Percentiles rank a stretch among this genome's conserved stretches.
Conservation (phyloP, 2,888 invertebrate genomes). For the Dichetophora obliterata region DNA sequence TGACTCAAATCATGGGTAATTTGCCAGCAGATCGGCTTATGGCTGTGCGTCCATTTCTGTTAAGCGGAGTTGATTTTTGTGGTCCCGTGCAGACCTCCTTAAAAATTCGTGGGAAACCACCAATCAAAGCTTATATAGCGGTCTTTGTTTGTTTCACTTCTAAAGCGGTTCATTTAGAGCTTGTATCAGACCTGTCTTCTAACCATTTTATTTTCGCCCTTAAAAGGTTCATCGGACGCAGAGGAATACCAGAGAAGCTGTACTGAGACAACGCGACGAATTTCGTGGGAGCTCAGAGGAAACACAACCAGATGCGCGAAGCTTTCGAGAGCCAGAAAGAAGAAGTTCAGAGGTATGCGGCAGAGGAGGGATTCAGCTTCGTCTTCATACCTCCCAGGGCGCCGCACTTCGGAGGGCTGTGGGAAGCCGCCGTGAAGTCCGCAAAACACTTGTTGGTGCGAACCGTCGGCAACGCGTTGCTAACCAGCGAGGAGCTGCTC, state of each 20-base stretch:
- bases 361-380: too few species aligned
- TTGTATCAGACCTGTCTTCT: too few species aligned
- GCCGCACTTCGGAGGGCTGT: too few species aligned
- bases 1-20: too few species aligned
- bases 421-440: neutral
- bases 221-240: too few species aligned
- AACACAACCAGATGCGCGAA: conserved; percentile 5
- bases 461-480: neutral
- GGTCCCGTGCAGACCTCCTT: too few species aligned
- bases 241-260: conserved; percentile 14
- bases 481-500: neutral
- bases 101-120: neutral
- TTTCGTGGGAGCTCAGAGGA: conserved; percentile 11
- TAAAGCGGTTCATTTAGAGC: neutral
- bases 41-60: too few species aligned
- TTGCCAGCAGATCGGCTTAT: too few species aligned
- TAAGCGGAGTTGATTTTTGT: too few species aligned
- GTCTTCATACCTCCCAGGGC: too few species aligned
- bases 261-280: conserved; percentile 21
- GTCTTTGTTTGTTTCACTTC: neutral
- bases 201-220: too few species aligned
- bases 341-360: too few species aligned
- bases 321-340: neutral
- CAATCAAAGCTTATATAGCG: neutral
- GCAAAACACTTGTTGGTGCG: neutral